Evolutionary conservation across 2,888 invertebrate species (phyloP).

Genomic region (Apocheima hispidaria): DNA sequence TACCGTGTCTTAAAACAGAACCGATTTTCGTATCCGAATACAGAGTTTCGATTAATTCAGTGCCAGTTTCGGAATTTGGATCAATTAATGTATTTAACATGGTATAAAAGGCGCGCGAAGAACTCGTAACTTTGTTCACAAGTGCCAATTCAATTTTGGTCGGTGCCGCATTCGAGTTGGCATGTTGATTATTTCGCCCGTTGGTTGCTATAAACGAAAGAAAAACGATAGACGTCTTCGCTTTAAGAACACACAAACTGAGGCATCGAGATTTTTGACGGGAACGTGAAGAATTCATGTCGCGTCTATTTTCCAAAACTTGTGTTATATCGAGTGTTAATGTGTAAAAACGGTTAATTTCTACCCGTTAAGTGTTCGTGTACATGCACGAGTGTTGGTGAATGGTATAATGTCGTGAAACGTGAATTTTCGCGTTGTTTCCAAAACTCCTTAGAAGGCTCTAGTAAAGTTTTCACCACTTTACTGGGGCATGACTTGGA

Average conservation of each 20-base stretch:
- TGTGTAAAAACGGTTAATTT: too few relatives aligned
- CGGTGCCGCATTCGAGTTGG: conserved; percentile 29
- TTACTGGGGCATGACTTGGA: too few relatives aligned
- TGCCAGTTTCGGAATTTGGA: conserved; percentile 23
- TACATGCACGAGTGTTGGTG: too few relatives aligned
- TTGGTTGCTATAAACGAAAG: not conserved
- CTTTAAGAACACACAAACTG: not conserved
- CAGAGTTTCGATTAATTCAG: conserved; percentile 63
- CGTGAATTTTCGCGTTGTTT: too few relatives aligned
- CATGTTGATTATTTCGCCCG: conserved; percentile 42
- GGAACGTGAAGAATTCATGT: too few relatives aligned
- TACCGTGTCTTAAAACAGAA: conserved; percentile 51
- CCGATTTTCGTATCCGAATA: conserved; percentile 67
- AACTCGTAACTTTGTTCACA: conserved; percentile 72
- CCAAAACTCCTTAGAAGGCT: too few relatives aligned
- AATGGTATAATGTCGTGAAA: too few relatives aligned
- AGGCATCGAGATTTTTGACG: not conserved
- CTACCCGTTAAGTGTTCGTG: not conserved
- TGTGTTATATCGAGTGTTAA: too few relatives aligned
- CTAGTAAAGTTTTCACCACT: too few relatives aligned
- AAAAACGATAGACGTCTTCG: conserved; percentile 1
- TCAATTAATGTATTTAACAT: conserved; percentile 79
- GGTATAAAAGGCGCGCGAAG: conserved; percentile 74
- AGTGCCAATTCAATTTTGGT: conserved; percentile 72
- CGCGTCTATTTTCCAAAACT: too few relatives aligned